A percentile compares a stretch with the other conserved stretches of the same genome.
phyloP scores from a whole-genome alignment of 2,797 vertebrate genomes.

The Etheostoma perlongum region DNA sequence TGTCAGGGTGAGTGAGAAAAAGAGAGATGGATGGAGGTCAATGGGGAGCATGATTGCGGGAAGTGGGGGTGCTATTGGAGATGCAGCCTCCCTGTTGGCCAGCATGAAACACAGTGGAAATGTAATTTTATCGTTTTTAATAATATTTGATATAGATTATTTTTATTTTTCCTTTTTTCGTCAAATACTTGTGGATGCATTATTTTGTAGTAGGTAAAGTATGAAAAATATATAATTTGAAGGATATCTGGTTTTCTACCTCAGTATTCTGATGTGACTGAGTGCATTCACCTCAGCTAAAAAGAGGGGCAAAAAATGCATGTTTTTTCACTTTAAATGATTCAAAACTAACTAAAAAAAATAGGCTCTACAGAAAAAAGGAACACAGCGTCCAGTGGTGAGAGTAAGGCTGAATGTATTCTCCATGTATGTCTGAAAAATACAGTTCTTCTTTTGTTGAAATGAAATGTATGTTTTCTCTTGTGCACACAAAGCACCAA shows the following conservation, averaged over 20 bases:
- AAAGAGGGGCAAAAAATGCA: background rate
- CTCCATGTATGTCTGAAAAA: background rate
- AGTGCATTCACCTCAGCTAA: background rate
- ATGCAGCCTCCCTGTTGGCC: background rate
- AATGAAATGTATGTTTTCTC: background rate
- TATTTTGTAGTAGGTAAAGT: background rate
- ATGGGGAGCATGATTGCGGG: background rate
- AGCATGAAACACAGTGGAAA: background rate
- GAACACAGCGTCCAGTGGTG: background rate
- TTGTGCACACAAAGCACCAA: background rate
- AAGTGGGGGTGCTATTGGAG: too few species aligned
- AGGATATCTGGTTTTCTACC: background rate
- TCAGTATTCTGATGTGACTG: background rate
- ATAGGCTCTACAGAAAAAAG: background rate
- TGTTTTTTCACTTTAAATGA: conserved; percentile 17
- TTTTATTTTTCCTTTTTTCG: too few species aligned
- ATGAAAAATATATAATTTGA: background rate
- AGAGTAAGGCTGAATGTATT: background rate
- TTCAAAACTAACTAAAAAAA: background rate
- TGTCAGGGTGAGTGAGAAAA: conserved; percentile 49
- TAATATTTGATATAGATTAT: too few species aligned
- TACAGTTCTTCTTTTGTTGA: background rate
- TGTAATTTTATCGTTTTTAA: background rate
- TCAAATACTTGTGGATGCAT: background rate
- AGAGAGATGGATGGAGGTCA: conserved; percentile 13